Evolutionary conservation across 2,797 vertebrate genomes (phyloP).

Genomic region (Urocyon cinereoargenteus): DNA sequence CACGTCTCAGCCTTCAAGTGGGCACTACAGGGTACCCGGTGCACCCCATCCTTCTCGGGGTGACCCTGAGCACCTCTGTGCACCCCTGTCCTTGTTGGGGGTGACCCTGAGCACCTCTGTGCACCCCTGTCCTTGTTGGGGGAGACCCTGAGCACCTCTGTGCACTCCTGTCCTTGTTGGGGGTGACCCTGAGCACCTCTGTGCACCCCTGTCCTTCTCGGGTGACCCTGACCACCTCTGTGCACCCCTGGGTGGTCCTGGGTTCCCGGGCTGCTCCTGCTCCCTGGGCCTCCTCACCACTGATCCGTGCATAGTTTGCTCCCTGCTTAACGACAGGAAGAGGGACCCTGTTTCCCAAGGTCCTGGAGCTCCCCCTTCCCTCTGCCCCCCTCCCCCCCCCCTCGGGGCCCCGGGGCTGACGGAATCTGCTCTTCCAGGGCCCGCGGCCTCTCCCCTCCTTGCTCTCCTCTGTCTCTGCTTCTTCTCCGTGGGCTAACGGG

Average conservation of each 20-base stretch:
- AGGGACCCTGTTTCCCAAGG: no score
- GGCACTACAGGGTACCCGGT: no score
- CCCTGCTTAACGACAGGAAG: background rate
- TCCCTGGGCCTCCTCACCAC: background rate
- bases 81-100: no score
- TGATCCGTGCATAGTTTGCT: accelerated
- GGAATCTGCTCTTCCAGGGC: background rate
- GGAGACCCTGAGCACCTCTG: background rate
- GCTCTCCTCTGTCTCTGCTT: no score
- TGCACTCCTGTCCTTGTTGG: background rate
- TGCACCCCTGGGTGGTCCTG: background rate
- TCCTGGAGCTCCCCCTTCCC: no score
- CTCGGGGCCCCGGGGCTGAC: background rate
- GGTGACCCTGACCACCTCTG: background rate
- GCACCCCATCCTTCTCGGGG: no score
- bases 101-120: background rate
- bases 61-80: no score
- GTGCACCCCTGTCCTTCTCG: no score
- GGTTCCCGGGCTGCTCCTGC: no score
- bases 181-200: background rate
- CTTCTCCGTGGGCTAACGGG: background rate
- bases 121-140: background rate
- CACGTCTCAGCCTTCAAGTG: background rate
- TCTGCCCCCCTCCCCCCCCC: no score
- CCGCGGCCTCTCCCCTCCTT: background rate